Base-by-base conservation (phyloP, 1,140 invertebrate species). In the Atta cephalotes region DNA sequence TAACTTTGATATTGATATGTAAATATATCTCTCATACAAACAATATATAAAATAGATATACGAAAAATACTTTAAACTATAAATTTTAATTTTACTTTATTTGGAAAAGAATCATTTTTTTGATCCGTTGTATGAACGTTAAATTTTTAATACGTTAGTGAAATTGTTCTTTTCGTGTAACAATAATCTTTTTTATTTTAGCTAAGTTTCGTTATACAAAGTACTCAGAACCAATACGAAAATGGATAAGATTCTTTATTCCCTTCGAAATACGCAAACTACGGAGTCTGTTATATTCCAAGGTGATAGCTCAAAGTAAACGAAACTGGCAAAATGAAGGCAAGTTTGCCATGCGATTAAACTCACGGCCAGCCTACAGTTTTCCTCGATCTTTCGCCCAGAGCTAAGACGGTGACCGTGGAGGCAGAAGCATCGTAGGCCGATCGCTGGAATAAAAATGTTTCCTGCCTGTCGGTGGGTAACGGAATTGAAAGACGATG, bases 401-500 rank as follows among this genome's bases (percentile, higher is more conserved):
- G 62, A 21, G 84, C 45, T 79, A 78, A 58, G 18, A 51, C 56
- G 84, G 65, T 39, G 72, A 85, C 66, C 71, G 70, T n/a, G 71
- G 56, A 65, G 51, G 53, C 45, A 58, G 58, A 86, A 74, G 72
- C 80, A 31, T 53, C 7, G 53, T 31, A 12, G 14, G 49, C 25
- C 72, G 28, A 35, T 7, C 25, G 51, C 58, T 31, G 78, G 71
- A 84, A 74, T 85, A 85, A 90, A 90, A 90, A 80, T 85, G 66
- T 70, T 82, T 53, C 56, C 89, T 86, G 81, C 78, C 72, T 78
- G 81, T 87, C 87, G 87, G 81, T 65, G 81, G 58, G 35, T 91
- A 92, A 92, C 92, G 90, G 90, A 87, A 91, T 87, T 78, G 72
- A 90, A 89, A 86, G 65, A 76, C 84, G 87, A 87, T 89, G 65